Conservation (phyloP, 2,797 vertebrate species). For the Squalus acanthias region DNA sequence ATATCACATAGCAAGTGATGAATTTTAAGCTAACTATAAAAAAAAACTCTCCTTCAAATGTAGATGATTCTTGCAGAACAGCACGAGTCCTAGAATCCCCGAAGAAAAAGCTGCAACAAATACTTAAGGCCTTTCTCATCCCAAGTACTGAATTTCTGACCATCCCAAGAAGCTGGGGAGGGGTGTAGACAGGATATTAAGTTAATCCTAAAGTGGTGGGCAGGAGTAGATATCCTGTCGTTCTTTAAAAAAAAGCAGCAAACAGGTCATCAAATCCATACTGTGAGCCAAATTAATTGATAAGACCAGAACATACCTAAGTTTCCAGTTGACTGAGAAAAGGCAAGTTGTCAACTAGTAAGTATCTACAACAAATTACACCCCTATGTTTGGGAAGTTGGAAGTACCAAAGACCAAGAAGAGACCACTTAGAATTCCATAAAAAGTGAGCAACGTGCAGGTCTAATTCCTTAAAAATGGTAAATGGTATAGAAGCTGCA, state of each 20-base stretch:
- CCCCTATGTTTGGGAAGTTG: too few species aligned
- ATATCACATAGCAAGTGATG: not conserved
- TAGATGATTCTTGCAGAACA: not conserved
- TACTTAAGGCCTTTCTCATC: not conserved
- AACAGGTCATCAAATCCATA: not conserved
- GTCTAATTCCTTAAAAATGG: too few species aligned
- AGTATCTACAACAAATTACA: not conserved
- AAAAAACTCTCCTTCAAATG: too few species aligned
- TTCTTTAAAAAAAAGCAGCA: not conserved
- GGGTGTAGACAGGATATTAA: not conserved
- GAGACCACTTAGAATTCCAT: too few species aligned
- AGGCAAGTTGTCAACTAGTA: not conserved
- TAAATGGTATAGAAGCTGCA: too few species aligned
- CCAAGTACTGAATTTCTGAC: too few species aligned
- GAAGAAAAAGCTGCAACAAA: not conserved
- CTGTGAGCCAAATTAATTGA: not conserved
- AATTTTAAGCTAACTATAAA: not conserved
- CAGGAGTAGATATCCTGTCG: not conserved
- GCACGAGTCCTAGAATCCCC: not conserved
- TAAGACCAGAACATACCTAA: not conserved
- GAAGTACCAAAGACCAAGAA: too few species aligned
- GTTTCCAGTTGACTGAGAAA: not conserved
- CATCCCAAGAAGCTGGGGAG: not conserved
- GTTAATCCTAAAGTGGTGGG: not conserved
- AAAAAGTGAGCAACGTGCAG: too few species aligned